Percentiles rank a stretch among this genome's conserved stretches.
phyloP scores from a whole-genome alignment of 2,888 invertebrate species.

The Oscheius sp. region DNA sequence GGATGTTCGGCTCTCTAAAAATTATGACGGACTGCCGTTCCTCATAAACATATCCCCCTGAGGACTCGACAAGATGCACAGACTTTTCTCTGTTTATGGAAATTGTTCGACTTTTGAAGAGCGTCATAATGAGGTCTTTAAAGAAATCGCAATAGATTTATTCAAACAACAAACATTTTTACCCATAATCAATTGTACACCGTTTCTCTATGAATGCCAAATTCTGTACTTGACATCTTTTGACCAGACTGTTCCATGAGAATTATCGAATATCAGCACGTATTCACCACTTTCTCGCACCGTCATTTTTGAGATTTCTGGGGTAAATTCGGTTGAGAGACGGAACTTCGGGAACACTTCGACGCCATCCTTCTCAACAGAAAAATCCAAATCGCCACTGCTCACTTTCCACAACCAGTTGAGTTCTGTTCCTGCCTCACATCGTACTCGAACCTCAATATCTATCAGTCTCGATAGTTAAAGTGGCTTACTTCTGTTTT shows the following conservation, averaged over 20 bases:
- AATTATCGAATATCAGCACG: conserved; percentile 65
- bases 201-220: neutral
- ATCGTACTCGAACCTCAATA: conserved; percentile 8
- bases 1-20: too few species aligned
- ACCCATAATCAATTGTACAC: too few species aligned
- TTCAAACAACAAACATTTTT: too few species aligned
- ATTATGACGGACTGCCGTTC: too few species aligned
- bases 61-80: too few species aligned
- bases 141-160: too few species aligned
- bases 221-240: conserved; percentile 65
- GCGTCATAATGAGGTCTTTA: too few species aligned
- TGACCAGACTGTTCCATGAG: conserved; percentile 63
- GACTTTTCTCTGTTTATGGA: too few species aligned
- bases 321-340: conserved; percentile 66
- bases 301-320: conserved; percentile 61
- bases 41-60: too few species aligned
- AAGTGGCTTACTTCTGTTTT: neutral
- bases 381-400: conserved; percentile 61
- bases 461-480: too few species aligned
- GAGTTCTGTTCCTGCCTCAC: conserved; percentile 49
- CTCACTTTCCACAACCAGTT: conserved; percentile 56
- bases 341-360: conserved; percentile 64
- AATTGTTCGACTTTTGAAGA: too few species aligned
- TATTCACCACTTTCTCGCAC: conserved; percentile 57
- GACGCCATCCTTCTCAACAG: conserved; percentile 46